Conservation (phyloP, 2,797 vertebrate genomes). For the Halcyon badia region DNA sequence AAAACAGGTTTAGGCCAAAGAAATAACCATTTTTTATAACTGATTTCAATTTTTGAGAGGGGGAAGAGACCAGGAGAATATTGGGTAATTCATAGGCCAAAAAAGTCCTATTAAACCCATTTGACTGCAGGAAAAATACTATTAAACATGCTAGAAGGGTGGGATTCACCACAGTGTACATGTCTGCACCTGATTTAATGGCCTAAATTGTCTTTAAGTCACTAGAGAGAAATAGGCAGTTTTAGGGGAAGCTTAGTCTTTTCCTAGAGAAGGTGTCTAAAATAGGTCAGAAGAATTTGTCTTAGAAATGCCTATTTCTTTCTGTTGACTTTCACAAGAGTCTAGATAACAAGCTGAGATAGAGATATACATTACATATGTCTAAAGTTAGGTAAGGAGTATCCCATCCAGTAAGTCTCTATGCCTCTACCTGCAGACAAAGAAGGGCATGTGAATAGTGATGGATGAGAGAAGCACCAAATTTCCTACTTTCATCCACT, state of each 20-base stretch:
- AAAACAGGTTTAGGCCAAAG: not conserved
- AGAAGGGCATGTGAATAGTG: slow-evolving; percentile 67
- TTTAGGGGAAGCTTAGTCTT: slow-evolving; percentile 51
- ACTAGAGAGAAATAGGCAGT: slow-evolving; percentile 30
- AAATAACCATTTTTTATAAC: not conserved
- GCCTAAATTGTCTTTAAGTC: not conserved
- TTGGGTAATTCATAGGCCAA: not conserved
- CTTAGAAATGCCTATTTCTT: slow-evolving; percentile 38
- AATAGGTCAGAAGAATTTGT: slow-evolving; percentile 40
- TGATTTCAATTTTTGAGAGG: not conserved
- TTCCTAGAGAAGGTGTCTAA: slow-evolving; percentile 50
- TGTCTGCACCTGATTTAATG: not conserved
- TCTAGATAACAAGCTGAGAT: slow-evolving; percentile 51
- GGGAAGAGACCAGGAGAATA: not conserved
- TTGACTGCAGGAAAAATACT: not conserved
- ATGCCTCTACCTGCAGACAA: slow-evolving; percentile 57
- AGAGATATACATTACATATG: slow-evolving; percentile 48
- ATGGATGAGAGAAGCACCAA: slow-evolving; percentile 60
- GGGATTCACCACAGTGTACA: not conserved
- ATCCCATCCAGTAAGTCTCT: slow-evolving; percentile 65
- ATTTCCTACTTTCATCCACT: slow-evolving; percentile 59
- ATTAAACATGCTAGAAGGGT: not conserved
- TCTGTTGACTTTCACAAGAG: slow-evolving; percentile 59
- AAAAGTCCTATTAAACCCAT: not conserved
- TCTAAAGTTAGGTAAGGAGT: slow-evolving; percentile 69